Evolutionary conservation across 1,140 invertebrate species (phyloP), one percentile per base, ranked within the genome.

Genomic region (Psilanteris sp.): DNA sequence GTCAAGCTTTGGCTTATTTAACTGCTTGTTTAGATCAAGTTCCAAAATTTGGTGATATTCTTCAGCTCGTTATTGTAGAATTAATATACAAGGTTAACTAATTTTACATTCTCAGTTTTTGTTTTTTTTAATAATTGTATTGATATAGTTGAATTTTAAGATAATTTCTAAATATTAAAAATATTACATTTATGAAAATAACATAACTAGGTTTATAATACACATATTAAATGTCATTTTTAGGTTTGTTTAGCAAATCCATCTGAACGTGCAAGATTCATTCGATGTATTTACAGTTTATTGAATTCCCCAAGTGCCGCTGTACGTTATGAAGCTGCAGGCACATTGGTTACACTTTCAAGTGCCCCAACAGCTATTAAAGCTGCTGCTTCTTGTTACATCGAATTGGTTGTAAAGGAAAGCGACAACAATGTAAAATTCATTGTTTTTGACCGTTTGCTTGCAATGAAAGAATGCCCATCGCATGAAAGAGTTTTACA

Each of bases 381-480:
- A 91, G 94, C 97, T 16, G 98, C 98, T 15, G 98, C 98, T 7
- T 94, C 93, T 20, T 98, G 97, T 87, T 99, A 99, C 87, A 99
- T 99, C 81, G 98, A 99, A 82, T 89, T 99, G 62, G 97, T 99
- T 67, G 94, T 99, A 2, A 99, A 99, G 89, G 98, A 99, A 88
- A 98, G 97, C 87, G 98, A 99, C 85, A 99, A 99, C 88, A 99
- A 99, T 91, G 98, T 99, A 0, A 99, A 99, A 89, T 90, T 99
- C 34, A 99, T 99, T 79, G 98, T 99, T 1, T 90, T 99, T 59
- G 98, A 99, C 84, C 93, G 97, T 36, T 90, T 99, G 43, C 94
- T 98, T 78, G 93, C 94, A 1, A 91, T 99, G 81, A 94, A 94
- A 77, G 95, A 96, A 32, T 92, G 93, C 81, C 94, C 96, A 13